Base-by-base conservation (phyloP, 2,113 vertebrate species). In the Oxyura jamaicensis region DNA sequence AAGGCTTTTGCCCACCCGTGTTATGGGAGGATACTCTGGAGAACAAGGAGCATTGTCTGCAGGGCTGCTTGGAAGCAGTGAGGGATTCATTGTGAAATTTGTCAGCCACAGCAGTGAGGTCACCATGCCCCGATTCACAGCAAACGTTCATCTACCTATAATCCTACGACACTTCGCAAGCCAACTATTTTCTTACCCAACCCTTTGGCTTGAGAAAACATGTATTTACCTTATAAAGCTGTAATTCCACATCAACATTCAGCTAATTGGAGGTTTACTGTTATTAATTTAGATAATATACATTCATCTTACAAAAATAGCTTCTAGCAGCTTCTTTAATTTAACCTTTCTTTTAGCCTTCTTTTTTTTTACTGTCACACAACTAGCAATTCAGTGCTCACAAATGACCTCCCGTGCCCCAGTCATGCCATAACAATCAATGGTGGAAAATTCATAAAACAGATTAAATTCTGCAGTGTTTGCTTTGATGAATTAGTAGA, bases 261-360 rank as follows among this genome's bases (percentile, higher is more conserved):
- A 63, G 86, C 93, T 96, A 96, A 97, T 96, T 96, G 81, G 91
- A 80, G 92, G 93, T 42, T 96, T 94, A 58, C 86, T 87, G 63
- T 31, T 92, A 83, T 94, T 96, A 94, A 96, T 97, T 96, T 89
- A 73, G 86, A 88, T 89, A 96, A 95, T 89, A 92, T 8, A 42
- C 88, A 80, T 93, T 82, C 50, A 68, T 92, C 81, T 85, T 69
- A 44, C 28, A 59, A 10, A 84, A 94, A 69, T 0, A 93, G 71
- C 93, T 94, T 86, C 92, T 23, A 93, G 95, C 74, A 87, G 66
- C 86, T 96, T 96, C 96, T 93, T 92, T 89, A 85, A 94, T 94
- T 91, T 96, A 93, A 96, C 96, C 96, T 96, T 71, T 69, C 80
- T 67, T 82, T 12, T 23, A 59, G 86, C 88, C 77, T 74, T 13